Percentiles rank a stretch among this genome's conserved stretches.
Conservation (phyloP, 2,797 vertebrate genomes). For the Lemur catta region DNA sequence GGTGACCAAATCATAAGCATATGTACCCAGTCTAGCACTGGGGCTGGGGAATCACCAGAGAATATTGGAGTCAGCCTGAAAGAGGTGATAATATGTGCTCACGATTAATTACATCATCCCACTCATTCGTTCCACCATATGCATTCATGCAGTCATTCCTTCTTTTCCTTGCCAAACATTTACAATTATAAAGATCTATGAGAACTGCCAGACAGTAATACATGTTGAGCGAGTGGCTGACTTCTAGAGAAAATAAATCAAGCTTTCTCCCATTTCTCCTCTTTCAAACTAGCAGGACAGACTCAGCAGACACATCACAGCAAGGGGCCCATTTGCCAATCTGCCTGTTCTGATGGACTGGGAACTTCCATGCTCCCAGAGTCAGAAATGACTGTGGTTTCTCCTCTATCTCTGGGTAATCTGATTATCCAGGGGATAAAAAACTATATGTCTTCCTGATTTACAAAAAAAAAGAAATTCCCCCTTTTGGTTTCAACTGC, state of each 20-base stretch:
- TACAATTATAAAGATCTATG: not conserved
- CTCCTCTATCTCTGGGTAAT: conserved; percentile 77
- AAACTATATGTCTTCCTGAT: conserved; percentile 73
- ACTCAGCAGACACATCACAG: not conserved
- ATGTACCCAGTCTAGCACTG: not conserved
- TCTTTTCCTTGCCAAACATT: not conserved
- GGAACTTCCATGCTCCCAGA: conserved; percentile 59
- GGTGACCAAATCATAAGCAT: not conserved
- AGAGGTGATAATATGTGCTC: not conserved
- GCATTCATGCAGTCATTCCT: not conserved
- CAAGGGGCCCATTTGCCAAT: conserved; percentile 36
- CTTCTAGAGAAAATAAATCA: not conserved
- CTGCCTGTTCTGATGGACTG: not conserved
- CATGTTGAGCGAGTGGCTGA: not conserved
- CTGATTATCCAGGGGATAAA: conserved; percentile 75
- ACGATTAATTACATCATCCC: not conserved
- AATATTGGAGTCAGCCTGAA: not conserved
- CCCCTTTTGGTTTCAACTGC: conserved; percentile 73
- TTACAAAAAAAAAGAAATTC: not conserved
- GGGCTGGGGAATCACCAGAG: not conserved
- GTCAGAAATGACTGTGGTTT: conserved; percentile 73
- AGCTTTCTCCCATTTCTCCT: conserved; percentile 6
- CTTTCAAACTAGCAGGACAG: conserved; percentile 37
- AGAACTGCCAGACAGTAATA: not conserved
- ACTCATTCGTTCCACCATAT: not conserved